Percentiles rank a stretch among this genome's conserved stretches.
Conservation (phyloP, 2,113 vertebrate genomes). For the Carassius auratus region DNA sequence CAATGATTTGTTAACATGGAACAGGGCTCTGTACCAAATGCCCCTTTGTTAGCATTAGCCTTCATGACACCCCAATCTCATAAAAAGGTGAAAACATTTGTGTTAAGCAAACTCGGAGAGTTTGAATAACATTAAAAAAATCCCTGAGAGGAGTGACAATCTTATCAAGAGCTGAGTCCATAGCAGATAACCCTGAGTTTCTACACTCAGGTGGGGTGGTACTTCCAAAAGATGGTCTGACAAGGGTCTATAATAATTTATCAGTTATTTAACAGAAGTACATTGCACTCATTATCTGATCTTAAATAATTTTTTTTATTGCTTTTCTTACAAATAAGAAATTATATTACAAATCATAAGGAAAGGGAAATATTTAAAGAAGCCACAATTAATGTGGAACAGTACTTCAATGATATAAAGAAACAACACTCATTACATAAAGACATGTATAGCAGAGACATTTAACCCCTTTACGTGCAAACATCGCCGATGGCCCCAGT, state of each 20-base stretch:
- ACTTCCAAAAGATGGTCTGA: not conserved
- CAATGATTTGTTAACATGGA: too few species aligned
- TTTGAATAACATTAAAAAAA: too few species aligned
- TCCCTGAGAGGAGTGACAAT: not conserved
- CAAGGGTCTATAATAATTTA: not conserved
- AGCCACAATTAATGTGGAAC: not conserved
- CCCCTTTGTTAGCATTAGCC: too few species aligned
- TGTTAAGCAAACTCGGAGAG: too few species aligned
- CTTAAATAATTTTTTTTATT: too few species aligned
- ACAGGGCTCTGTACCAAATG: too few species aligned
- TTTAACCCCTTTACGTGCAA: too few species aligned
- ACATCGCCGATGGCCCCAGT: too few species aligned
- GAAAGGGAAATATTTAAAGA: not conserved
- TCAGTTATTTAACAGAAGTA: not conserved
- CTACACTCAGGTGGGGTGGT: not conserved
- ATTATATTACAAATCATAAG: not conserved
- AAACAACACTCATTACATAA: not conserved
- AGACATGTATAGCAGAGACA: not conserved
- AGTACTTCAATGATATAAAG: not conserved
- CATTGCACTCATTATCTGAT: not conserved
- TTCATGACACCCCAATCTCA: too few species aligned
- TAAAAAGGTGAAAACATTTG: too few species aligned
- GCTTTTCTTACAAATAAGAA: too few species aligned
- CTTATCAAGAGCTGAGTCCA: not conserved
- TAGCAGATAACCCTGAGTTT: not conserved